Evolutionary conservation across 2,797 vertebrate genomes (phyloP).

Genomic region (Cirrhinus molitorella): DNA sequence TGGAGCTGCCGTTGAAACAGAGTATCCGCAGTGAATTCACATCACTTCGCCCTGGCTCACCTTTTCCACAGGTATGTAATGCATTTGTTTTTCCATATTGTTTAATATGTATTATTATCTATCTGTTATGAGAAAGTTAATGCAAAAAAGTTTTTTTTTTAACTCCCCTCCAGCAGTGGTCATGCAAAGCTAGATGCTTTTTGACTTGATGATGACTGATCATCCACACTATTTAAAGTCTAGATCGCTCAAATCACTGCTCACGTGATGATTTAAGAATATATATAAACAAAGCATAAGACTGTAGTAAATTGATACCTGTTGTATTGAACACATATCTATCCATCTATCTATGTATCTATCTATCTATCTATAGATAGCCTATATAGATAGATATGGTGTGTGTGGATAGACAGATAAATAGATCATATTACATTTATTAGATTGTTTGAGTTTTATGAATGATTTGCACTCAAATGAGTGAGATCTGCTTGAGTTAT

Average conservation of each 20-base stretch:
- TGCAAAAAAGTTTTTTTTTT: conserved; percentile 46
- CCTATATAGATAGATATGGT: neutral
- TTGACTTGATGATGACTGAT: neutral
- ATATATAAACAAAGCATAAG: neutral
- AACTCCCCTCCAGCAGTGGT: too few species aligned
- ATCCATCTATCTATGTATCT: neutral
- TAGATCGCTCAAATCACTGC: neutral
- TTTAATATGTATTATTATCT: neutral
- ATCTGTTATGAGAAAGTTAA: conserved; percentile 30
- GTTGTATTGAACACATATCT: neutral
- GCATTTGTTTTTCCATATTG: neutral
- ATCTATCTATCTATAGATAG: neutral
- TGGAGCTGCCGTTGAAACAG: conserved; percentile 47
- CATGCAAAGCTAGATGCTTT: neutral
- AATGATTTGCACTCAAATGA: neutral
- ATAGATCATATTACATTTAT: neutral
- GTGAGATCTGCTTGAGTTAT: neutral
- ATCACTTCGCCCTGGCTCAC: conserved; percentile 24
- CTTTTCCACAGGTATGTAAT: conserved; percentile 49
- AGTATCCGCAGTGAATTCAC: conserved; percentile 53
- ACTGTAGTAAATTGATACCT: conserved; percentile 12
- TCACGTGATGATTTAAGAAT: neutral
- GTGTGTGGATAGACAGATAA: neutral
- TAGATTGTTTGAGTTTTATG: neutral
- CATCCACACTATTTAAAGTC: neutral